Conservation (phyloP, 2,888 invertebrate genomes). For the Phaedon cochleariae region DNA sequence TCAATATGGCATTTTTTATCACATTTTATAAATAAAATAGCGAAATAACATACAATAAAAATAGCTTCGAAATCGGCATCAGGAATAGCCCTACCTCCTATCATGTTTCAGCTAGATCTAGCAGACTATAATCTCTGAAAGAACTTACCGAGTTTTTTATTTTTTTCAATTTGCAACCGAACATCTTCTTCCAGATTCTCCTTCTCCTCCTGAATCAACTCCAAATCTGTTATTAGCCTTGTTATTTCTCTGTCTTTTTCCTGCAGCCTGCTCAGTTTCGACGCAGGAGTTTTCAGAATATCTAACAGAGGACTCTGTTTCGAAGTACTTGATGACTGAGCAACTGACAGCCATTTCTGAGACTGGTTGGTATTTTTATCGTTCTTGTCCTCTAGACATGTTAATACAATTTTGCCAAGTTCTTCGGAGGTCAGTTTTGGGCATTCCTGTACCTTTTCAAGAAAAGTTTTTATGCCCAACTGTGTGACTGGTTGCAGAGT, state of each 20-base stretch:
- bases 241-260: conserved; percentile 63
- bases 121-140: background rate
- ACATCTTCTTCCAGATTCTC: conserved; percentile 71
- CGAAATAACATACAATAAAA: no score
- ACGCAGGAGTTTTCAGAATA: conserved; percentile 53
- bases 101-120: no score
- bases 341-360: conserved; percentile 41
- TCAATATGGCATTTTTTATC: no score
- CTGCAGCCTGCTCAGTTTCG: conserved; percentile 46
- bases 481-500: conserved; percentile 52
- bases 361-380: conserved; percentile 17
- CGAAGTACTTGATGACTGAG: conserved; percentile 33
- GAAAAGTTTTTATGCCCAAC: conserved; percentile 52
- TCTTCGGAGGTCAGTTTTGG: conserved; percentile 45
- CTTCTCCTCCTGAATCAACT: conserved; percentile 71
- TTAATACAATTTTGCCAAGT: conserved; percentile 47
- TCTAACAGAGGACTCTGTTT: conserved; percentile 53
- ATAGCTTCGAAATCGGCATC: no score
- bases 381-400: conserved; percentile 39
- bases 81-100: no score
- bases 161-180: conserved; percentile 64
- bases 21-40: no score
- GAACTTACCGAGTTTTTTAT: conserved; percentile 65
- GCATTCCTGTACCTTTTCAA: conserved; percentile 49
- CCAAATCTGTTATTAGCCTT: conserved; percentile 67